Percentiles rank a stretch among this genome's conserved stretches.
phyloP scores from a whole-genome alignment of 23 tunicate genomes.

The Trididemnum nubilum region DNA sequence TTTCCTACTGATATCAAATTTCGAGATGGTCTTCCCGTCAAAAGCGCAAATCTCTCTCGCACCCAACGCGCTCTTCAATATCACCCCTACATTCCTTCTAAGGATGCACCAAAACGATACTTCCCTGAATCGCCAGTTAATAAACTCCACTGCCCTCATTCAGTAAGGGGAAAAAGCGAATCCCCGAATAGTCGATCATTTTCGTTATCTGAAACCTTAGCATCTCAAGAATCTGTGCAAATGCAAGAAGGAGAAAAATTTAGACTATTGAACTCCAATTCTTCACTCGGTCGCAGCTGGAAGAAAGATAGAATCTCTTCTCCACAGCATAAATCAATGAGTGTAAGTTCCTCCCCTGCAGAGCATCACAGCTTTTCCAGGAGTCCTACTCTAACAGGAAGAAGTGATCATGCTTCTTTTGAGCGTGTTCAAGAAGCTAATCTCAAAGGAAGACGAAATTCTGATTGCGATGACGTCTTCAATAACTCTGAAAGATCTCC shows the following conservation, averaged over 20 bases:
- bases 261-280: too few species aligned
- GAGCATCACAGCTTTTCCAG: neutral
- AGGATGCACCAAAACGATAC: neutral
- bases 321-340: neutral
- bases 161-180: neutral
- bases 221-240: too few species aligned
- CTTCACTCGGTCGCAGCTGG: neutral
- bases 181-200: neutral
- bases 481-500: slow-evolving; percentile 12
- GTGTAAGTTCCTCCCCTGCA: neutral
- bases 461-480: slow-evolving; percentile 32
- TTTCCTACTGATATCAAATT: too few species aligned
- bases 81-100: neutral
- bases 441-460: neutral
- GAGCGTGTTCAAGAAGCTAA: neutral
- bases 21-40: too few species aligned
- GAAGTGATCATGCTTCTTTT: neutral
- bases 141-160: too few species aligned
- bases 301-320: neutral
- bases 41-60: too few species aligned
- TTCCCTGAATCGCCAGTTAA: neutral
- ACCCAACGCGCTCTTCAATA: neutral
- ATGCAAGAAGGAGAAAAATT: neutral
- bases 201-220: too few species aligned
- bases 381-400: too few species aligned